These are phyloP conservation scores for Brachionus calyciflorus DNA, from an alignment of 1,140 invertebrate genomes.

Conservation along the genomic window DNA sequence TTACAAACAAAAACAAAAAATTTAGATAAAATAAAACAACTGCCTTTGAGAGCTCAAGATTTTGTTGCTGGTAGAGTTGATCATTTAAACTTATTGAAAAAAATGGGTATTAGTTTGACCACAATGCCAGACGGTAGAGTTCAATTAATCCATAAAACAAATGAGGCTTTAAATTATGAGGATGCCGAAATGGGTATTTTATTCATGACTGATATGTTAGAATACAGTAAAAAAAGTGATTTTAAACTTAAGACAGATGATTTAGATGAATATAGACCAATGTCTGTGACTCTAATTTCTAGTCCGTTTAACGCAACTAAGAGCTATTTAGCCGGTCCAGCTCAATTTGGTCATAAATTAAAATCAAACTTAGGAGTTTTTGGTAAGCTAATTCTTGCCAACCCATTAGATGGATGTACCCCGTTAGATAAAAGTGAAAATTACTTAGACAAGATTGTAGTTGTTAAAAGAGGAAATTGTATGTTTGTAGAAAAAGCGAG, in stretches of 20 bases:
- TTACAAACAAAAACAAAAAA: neutral
- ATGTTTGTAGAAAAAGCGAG: slow-evolving; percentile 84
- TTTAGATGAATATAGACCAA: neutral
- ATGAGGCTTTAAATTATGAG: slow-evolving; percentile 70
- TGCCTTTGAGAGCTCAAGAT: slow-evolving; percentile 59
- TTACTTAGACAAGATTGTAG: slow-evolving; percentile 73
- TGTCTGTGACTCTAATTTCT: neutral
- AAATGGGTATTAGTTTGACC: slow-evolving; percentile 90
- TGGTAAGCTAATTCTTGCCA: slow-evolving; percentile 21
- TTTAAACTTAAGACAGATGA: slow-evolving; percentile 45
- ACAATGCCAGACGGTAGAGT: slow-evolving; percentile 75
- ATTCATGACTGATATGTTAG: slow-evolving; percentile 96
- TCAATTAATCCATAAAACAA: slow-evolving; percentile 60
- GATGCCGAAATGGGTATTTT: slow-evolving; percentile 85
- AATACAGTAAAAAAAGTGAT: slow-evolving; percentile 73
- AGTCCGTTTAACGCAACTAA: neutral
- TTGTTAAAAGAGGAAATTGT: slow-evolving; percentile 83
- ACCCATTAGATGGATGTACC: neutral
- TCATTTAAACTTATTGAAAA: slow-evolving; percentile 77
- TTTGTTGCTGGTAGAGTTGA: slow-evolving; percentile 77
- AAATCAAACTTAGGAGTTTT: slow-evolving; percentile 54
- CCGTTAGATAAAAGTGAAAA: slow-evolving; percentile 64
- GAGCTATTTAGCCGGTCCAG: slow-evolving; percentile 74
- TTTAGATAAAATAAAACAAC: neutral
- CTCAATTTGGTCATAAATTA: slow-evolving; percentile 82